Base-by-base conservation (phyloP, 2,797 vertebrate species). In the Melopsittacus undulatus region DNA sequence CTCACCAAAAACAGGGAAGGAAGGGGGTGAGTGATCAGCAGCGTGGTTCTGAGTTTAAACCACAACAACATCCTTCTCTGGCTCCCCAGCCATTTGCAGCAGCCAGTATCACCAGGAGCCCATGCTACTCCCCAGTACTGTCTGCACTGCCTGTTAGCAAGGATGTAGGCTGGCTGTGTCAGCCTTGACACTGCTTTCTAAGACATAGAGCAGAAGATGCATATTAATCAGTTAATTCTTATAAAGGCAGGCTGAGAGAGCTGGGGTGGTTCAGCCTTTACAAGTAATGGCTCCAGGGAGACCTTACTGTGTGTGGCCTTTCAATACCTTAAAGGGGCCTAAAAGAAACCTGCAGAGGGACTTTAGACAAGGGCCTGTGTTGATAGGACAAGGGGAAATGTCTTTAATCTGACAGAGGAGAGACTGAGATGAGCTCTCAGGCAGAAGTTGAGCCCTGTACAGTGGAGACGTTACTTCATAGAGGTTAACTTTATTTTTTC, bases 71-170 rank as follows among this genome's bases (percentile, higher is more conserved):
- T n/a, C 21, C 48, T 51, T 20, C 30, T 24, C 45, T 30, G 62
- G 29, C 24, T 61, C 29, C 24, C 19, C 40, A 56, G 40, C 4
- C 26, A 7, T 27, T 36, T 24, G 16, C 18, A 46, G n/a, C 19
- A 38, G 32, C 2, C 7, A 23, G 5, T 12, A 6, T 72, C 21
- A 21, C 19, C 40, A 4, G 32, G 29, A 34, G 8, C 2, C 36
- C 3, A 4, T 9, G n/a, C 42, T 45, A 24, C 34, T n/a, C 32
- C 29, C 30, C 38, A 6, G 26, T 10, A 34, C n/a, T 15, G 26
- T 26, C 56, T 19, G n/a, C 2, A 1, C 4, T 34, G 59, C 20
- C n/a, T 43, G 6, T 21, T 30, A 52, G 23, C 1, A 7, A 24
- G 32, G 13, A 32, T 6, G 22, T 0, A 7, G 61, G 20, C 11